Base-by-base conservation (phyloP, 2,888 invertebrate species). In the Hirudinaria manillensis region DNA sequence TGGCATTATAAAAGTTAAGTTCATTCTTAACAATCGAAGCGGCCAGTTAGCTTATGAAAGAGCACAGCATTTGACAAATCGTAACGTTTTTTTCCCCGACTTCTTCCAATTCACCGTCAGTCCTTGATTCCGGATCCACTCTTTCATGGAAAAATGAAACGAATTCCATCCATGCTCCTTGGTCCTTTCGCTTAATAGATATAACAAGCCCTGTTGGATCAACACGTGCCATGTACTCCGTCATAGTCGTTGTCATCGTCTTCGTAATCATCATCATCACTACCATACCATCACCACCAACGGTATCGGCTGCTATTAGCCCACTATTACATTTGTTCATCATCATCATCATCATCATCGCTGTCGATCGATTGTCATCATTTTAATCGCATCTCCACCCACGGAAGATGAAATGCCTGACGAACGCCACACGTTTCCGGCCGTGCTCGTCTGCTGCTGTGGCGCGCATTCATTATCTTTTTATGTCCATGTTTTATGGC, bases 241-340 rank as follows among this genome's bases (percentile, higher is more conserved):
- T 67, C 51, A 67, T 24, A 36, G 29, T 53, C 45, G 27, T 74
- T 51, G 34, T 66, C 66, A 36, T 13, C 38, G 36, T 66, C 66
- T 65, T 74, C 51, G 65, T 66, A 36, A 66, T 74, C 66, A 74
- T 74, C 66, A 65, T 74, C 65, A 65, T 74, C 70, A 32, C 32
- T 34, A 10, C 32, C 70, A 7, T 34, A 70, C 32, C 70, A 70
- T 70, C 38, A 70, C 32, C 70, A 70, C 2, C 70, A 70, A 1
- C 70, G 32, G 0, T 34, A 70, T 36, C 70, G 10, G 3, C 38
- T 36, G 36, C 10, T 36, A 36, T 36, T 36, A 36, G 36, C 36
- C 45, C 45, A 3, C 45, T 16, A 4, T 4, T 3, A n/a, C 4
- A 68, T 68, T n/a, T 21, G 19, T n/a, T 70, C 38, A 70, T 38